Base-by-base conservation (phyloP, 2,113 vertebrate species). In the Dryoscopus gambensis region DNA sequence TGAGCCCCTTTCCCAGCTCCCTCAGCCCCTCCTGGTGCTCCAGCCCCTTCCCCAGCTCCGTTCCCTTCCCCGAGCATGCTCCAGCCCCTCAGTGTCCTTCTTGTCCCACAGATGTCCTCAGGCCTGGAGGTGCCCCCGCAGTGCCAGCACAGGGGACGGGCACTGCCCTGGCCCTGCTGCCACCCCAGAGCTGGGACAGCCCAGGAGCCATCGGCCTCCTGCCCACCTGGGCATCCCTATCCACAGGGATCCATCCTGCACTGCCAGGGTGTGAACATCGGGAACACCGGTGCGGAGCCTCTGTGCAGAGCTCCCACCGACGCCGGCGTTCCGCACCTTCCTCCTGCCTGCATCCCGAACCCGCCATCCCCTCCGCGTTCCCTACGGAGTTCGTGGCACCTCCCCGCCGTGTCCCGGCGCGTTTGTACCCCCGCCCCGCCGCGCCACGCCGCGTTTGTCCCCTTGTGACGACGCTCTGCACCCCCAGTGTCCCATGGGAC, bases 231-330 rank as follows among this genome's bases (percentile, higher is more conserved):
- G 23, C 64, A n/a, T 2, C 35, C 4, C 23, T 15, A 9, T 27
- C 30, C 57, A 1, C 1, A 10, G 47, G 44, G n/a, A 62, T 39
- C 74, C 7, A 39, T 7, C 24, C 53, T 3, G 33, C 40, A 0
- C 40, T 5, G 42, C 6, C 25, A 10, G 76, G 49, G 24, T 15
- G 60, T 1, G 9, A 30, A 37, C 77, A 5, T 0, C 1, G 50
- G 49, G 24, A 65, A 11, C 50, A 5, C 24, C 39, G 13, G 12
- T 2, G 42, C 55, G 4, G 6, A 6, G 55, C 39, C 30, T 23
- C 0, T 2, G 52, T 15, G 24, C 24, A 3, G 33, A 13, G 33
- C 33, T 47, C 42, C 15, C 55, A 3, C 74, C 5, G 17, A 6
- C 59, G 17, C 46, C 35, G 30, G 10, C 5, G 0, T 22, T 21